A percentile compares a stretch with the other conserved stretches of the same genome.
These are phyloP conservation scores for Antitype chi DNA, from an alignment of 2,888 invertebrate genomes.

Conservation along the genomic window DNA sequence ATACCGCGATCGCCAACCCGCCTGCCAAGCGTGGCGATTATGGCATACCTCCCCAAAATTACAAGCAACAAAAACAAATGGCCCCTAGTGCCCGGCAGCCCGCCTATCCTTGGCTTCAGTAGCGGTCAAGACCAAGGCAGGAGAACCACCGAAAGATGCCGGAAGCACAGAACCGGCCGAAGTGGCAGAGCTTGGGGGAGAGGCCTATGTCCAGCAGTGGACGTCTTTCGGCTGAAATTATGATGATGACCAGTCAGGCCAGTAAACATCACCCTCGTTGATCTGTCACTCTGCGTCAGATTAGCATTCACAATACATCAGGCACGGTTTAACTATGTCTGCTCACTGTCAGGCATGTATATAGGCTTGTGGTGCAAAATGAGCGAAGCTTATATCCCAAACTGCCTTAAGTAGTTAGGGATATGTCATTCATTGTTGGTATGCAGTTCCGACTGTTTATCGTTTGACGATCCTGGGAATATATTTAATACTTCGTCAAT, in stretches of 20 bases:
- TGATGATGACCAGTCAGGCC: conserved; percentile 10
- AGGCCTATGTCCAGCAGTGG: no score
- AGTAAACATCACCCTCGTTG: conserved; percentile 16
- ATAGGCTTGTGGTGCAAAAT: conserved; percentile 4
- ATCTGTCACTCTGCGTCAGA: conserved; percentile 27
- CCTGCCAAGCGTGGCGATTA: no score
- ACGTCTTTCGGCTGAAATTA: no score
- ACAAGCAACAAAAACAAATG: no score
- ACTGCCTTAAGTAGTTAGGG: conserved; percentile 16
- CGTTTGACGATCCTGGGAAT: conserved; percentile 3
- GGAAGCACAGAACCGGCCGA: no score
- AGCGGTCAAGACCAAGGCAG: no score
- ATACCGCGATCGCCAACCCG: no score
- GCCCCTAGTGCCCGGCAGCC: no score
- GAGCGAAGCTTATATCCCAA: conserved; percentile 5
- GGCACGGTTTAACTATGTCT: conserved; percentile 6
- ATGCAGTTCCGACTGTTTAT: conserved; percentile 30
- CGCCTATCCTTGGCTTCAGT: no score
- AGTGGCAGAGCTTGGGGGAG: no score
- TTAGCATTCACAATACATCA: conserved; percentile 43
- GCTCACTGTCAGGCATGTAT: conserved; percentile 1
- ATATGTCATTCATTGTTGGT: conserved; percentile 42
- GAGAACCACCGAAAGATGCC: no score
- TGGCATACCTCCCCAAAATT: no score
- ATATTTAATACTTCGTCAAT: conserved; percentile 1